Evolutionary conservation across 30 jellyfish, hydroid and myxozoan genomes (phyloP), one percentile per base, ranked within the genome.

Genomic region (Aurelia sp.): DNA sequence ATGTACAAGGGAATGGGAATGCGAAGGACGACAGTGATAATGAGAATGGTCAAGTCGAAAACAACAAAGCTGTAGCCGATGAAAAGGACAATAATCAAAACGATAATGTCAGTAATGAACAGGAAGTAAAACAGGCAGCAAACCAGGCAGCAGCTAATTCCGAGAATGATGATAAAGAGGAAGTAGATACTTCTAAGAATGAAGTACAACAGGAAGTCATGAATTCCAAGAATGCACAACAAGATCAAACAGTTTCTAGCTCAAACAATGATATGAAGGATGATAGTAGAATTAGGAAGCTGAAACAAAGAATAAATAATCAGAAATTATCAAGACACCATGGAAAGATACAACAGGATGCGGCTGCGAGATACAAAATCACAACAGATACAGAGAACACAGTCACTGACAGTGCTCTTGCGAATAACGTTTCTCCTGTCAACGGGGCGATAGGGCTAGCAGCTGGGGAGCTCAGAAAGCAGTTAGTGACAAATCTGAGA

Each of bases 391-490:
- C 17, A 17, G 77, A 74, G 1, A 72, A 62, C 11, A 44, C 73
- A 6, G 27, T 72, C 12, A 20, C 66, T 23, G 84, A 73, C 20
- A 60, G 13, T 2, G 74, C 93, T 12, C 84, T 84, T 69, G 65
- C 82, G 19, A 76, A 76, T 15, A 84, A 84, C 21, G 93, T 84
- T 18, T 31, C 81, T 17, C 93, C 93, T 15, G 93, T 68, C 0
- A 84, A 84, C 22, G 55, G 71, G 13, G 77, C 75, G 13, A 64
- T 84, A 35, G 87, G 93, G 17, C 35, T 73, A 20, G 93, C 93
- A 4, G 93, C 93, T 13, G 87, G 78, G 23, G 86, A 76, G 62
- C 93, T 84, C 31, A 71, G 93, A 44, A 84, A 84, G 65, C 96
- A 87, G 48, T 75, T 87, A 17, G 96, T 87, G 17, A 41, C 82